Evolutionary conservation across 2,888 invertebrate species (phyloP).

Genomic region (Hirtodrosophila cameraria): DNA sequence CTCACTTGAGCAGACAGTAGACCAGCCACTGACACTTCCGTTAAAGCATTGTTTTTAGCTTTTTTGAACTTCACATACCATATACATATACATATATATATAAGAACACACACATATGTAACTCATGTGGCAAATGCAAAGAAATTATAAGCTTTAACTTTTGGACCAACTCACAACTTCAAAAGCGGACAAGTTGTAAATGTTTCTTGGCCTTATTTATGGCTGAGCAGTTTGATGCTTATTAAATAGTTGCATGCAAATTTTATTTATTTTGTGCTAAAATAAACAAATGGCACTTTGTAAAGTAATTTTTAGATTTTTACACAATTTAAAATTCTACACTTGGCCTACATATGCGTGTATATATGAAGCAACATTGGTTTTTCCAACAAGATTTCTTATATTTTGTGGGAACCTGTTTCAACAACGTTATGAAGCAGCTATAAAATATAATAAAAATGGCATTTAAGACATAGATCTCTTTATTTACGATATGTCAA

Average conservation of each 20-base stretch:
- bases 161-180: conserved; percentile 3
- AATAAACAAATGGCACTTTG: conserved; percentile 21
- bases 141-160: conserved; percentile 69
- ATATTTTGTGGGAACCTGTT: conserved; percentile 6
- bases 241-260: conserved; percentile 68
- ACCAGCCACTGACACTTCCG: conserved; percentile 73
- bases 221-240: conserved; percentile 59
- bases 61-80: conserved; percentile 28
- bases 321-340: conserved; percentile 27
- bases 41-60: conserved; percentile 64
- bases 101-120: conserved; percentile 12
- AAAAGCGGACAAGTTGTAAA: conserved; percentile 39
- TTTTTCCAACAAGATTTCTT: background rate
- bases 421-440: conserved; percentile 1
- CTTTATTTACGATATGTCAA: conserved; percentile 4
- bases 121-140: conserved; percentile 56
- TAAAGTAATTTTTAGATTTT: conserved; percentile 54
- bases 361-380: conserved; percentile 17
- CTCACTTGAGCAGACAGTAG: conserved; percentile 65
- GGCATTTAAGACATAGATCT: background rate
- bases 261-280: conserved; percentile 56
- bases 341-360: conserved; percentile 16
- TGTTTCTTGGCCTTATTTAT: conserved; percentile 62
- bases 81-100: conserved; percentile 18
- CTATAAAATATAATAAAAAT: conserved; percentile 8